Evolutionary conservation across 1,140 invertebrate species (phyloP).

Genomic region (Diplogasteroides magnus): DNA sequence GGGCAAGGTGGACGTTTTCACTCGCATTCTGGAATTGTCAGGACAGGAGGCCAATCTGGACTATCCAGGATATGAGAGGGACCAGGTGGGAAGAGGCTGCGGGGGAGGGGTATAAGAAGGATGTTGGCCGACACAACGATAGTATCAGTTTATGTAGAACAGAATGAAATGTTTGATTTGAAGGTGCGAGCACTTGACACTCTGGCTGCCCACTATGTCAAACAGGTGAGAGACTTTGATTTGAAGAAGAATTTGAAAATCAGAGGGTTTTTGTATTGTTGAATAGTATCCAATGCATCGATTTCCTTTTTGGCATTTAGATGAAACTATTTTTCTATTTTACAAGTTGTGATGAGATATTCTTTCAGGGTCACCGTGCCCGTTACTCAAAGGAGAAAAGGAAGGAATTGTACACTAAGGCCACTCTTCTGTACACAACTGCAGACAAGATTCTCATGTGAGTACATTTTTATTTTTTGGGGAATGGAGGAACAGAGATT

Average conservation of each 20-base stretch:
- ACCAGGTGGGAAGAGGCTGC: no score
- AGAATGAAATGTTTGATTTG: no score
- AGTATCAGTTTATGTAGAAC: no score
- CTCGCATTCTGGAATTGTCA: slow-evolving; percentile 82
- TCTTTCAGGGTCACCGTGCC: slow-evolving; percentile 72
- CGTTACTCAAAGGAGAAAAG: slow-evolving; percentile 92
- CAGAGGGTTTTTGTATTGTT: no score
- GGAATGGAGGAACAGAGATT: no score
- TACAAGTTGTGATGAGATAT: slow-evolving; percentile 14
- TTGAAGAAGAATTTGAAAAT: no score
- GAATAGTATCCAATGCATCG: no score
- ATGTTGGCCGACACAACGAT: no score
- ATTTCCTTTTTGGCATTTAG: no score
- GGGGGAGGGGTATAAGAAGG: no score
- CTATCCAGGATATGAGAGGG: slow-evolving; percentile 86
- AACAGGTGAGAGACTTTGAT: slow-evolving; percentile 61
- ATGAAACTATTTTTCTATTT: no score
- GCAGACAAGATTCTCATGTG: slow-evolving; percentile 97
- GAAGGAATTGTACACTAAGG: slow-evolving; percentile 89
- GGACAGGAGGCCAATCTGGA: slow-evolving; percentile 77
- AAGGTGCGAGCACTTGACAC: slow-evolving; percentile 86
- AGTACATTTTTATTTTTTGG: no score
- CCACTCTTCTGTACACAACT: slow-evolving; percentile 89
- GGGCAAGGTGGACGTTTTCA: slow-evolving; percentile 82
- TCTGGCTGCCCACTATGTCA: slow-evolving; percentile 94